Conservation (phyloP, 2,797 vertebrate genomes). For the Scolopax bukidnonensis region DNA sequence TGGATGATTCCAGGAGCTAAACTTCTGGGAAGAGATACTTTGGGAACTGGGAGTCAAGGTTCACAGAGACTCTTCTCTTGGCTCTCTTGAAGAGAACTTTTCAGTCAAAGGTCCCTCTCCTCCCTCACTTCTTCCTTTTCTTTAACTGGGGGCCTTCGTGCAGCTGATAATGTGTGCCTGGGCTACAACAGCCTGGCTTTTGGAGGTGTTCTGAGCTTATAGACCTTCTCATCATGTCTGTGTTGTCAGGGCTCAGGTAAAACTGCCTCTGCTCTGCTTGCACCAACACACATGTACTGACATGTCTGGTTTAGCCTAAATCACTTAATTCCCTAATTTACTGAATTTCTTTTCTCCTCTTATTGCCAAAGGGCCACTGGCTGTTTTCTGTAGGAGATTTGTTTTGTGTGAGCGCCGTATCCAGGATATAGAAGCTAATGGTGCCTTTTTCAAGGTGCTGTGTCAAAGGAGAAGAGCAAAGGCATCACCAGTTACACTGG, state of each 20-base stretch:
- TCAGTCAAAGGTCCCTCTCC: background rate
- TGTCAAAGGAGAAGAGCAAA: background rate
- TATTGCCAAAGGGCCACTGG: background rate
- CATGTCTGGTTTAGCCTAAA: background rate
- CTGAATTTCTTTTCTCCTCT: background rate
- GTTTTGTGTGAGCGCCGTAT: no score
- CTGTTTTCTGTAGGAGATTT: background rate
- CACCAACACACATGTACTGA: background rate
- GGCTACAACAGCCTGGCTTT: background rate
- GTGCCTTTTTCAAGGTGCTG: background rate
- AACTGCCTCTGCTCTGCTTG: background rate
- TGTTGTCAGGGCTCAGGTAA: background rate
- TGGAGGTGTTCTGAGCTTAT: background rate
- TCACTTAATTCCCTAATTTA: background rate
- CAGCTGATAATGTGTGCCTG: fast-evolving
- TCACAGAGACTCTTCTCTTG: background rate
- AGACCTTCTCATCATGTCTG: background rate
- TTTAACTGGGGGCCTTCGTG: background rate
- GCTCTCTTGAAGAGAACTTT: background rate
- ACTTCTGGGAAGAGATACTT: background rate
- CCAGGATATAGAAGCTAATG: background rate
- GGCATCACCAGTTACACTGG: background rate
- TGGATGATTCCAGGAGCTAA: background rate
- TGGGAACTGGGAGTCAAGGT: background rate
- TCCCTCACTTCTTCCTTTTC: background rate